Base-by-base conservation (phyloP, 2,797 vertebrate species). In the Halcyon chelicuti region DNA sequence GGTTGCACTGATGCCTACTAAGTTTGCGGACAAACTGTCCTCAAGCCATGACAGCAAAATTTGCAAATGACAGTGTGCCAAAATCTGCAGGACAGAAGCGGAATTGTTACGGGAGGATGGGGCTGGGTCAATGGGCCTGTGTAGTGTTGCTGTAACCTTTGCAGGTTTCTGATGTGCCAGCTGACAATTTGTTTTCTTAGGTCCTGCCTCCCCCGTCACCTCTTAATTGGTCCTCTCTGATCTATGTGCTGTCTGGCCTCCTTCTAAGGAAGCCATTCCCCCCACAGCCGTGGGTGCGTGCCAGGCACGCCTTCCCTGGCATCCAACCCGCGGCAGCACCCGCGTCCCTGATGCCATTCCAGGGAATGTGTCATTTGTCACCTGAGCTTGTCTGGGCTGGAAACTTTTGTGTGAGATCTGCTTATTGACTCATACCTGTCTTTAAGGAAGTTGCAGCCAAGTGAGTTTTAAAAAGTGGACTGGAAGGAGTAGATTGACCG, bases 321-420 rank as follows among this genome's bases (percentile, higher is more conserved):
- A 65, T 47, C 62, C 12, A 2, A 88, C 74, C 46, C 2, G 3
- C 76, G n/a, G 2, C 55, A 49, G 63, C 8, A 3, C 65, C 20
- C 0, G 0, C 33, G 31, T 60, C 68, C 68, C 72, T 37, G 37
- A 3, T 73, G 66, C 37, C 0, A 0, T 76, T 63, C 78, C 61
- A 71, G 44, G 66, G 61, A 85, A 57, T n/a, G 31, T 1, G 5
- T 25, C 5, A 0, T 74, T 76, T 82, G 71, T 76, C 71, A 73
- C 81, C 47, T 77, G 49, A 77, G 9, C 65, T 42, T 63, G 13
- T 63, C 60, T 60, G 86, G 25, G 19, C 63, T 85, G 49, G 31
- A 89, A 84, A 25, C 44, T 85, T 77, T 44, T 44, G 23, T 35
- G 47, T 2, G 2, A 79, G 49, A 31, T 77, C 63, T 80, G 61